These are phyloP conservation scores for Odontophorus gujanensis DNA, from an alignment of 2,113 vertebrate genomes.

Conservation along the genomic window DNA sequence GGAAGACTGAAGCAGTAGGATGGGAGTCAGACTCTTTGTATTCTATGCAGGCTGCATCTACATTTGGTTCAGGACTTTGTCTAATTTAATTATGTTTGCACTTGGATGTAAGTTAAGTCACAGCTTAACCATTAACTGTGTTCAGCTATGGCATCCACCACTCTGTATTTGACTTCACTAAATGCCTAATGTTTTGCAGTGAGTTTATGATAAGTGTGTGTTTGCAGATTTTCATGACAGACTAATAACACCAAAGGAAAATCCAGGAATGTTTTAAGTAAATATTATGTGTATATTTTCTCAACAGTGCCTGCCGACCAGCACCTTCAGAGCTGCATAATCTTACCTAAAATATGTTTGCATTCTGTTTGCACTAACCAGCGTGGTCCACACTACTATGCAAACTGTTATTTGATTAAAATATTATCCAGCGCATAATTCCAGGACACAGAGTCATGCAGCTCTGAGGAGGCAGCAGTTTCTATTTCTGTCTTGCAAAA, in stretches of 20 bases:
- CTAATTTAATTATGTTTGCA: constrained; percentile 49
- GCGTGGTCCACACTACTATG: neutral
- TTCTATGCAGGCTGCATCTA: neutral
- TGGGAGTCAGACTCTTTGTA: neutral
- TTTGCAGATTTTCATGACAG: constrained; percentile 55
- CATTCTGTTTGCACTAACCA: constrained; percentile 19
- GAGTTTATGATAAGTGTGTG: constrained; percentile 40
- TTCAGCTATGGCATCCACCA: neutral
- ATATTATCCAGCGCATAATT: neutral
- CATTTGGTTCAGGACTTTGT: neutral
- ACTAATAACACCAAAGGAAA: constrained; percentile 55
- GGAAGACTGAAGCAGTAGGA: neutral
- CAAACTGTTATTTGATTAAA: constrained; percentile 31
- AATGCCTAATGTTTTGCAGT: constrained; percentile 35
- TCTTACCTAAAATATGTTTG: neutral
- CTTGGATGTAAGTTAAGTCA: constrained; percentile 48
- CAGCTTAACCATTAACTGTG: constrained; percentile 37
- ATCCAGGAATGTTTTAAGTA: constrained; percentile 14
- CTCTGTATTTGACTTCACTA: constrained; percentile 25
- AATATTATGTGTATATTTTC: constrained; percentile 61
- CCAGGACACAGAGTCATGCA: neutral
- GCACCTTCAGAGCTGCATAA: constrained; percentile 18
- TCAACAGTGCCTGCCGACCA: constrained; percentile 25
- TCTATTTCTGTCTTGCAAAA: constrained; percentile 33
- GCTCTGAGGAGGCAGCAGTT: constrained; percentile 10